These are phyloP conservation scores for Aspidiotus destructor DNA, from an alignment of 2,888 invertebrate genomes.

Conservation along the genomic window DNA sequence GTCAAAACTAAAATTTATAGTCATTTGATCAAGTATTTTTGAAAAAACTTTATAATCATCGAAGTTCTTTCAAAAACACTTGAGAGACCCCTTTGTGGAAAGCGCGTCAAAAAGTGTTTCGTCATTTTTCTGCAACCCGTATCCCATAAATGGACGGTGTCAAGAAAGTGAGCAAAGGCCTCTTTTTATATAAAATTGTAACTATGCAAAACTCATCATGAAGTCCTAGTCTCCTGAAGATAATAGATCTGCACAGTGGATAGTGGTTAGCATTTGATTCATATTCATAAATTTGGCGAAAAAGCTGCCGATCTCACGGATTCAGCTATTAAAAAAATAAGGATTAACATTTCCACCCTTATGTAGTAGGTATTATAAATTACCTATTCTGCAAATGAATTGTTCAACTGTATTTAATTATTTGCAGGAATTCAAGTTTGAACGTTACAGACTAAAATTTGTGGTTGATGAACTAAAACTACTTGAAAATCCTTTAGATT, in stretches of 20 bases:
- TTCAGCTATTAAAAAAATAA: not conserved
- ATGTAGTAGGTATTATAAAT: not conserved
- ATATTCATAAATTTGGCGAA: no score
- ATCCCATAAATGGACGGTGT: no score
- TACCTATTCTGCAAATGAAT: not conserved
- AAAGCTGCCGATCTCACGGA: no score
- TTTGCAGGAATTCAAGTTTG: conserved; percentile 66
- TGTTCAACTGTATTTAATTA: conserved; percentile 15
- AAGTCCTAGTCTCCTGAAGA: no score
- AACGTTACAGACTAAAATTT: conserved; percentile 79
- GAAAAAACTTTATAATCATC: no score
- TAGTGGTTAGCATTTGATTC: no score
- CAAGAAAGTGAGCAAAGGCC: no score
- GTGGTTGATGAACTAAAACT: conserved; percentile 69
- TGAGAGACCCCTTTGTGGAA: not conserved
- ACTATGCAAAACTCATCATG: no score
- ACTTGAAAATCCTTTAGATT: conserved; percentile 57
- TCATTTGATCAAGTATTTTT: no score
- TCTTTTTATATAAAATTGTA: no score
- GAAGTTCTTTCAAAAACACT: not conserved
- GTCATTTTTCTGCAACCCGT: not conserved
- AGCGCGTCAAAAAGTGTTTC: not conserved
- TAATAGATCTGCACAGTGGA: no score
- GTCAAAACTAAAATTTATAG: no score
- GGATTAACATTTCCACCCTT: not conserved